These are phyloP conservation scores for Pluvianellus socialis DNA, from an alignment of 2,113 vertebrate species.

Conservation along the genomic window DNA sequence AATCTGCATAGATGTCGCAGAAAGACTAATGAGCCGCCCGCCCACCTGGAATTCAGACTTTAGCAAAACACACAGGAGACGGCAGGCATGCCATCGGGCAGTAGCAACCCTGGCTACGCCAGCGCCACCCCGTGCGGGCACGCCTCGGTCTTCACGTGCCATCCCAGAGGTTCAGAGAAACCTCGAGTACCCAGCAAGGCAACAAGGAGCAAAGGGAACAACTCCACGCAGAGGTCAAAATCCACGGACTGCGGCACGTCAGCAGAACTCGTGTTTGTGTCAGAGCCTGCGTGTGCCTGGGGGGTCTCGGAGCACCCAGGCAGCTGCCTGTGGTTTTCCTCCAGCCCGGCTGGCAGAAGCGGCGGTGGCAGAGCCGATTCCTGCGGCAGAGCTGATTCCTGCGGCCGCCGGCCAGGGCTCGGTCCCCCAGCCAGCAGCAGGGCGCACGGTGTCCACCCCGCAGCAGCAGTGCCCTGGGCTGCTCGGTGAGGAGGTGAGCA, in stretches of 20 bases:
- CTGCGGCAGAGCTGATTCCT: not conserved
- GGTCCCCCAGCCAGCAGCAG: not conserved
- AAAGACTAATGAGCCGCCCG: not conserved
- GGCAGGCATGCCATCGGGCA: not conserved
- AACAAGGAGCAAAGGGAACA: not conserved
- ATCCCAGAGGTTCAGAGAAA: not conserved
- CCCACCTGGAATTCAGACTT: not conserved
- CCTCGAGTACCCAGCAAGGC: not conserved
- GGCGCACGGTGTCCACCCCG: rapidly evolving
- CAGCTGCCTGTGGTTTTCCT: not conserved
- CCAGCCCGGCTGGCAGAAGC: not conserved
- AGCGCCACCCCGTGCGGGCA: rapidly evolving
- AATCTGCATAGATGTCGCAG: not conserved
- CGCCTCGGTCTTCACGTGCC: rapidly evolving
- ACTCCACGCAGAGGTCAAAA: not conserved
- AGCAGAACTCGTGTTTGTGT: not conserved
- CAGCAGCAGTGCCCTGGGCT: not conserved
- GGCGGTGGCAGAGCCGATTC: rapidly evolving
- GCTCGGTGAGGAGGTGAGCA: not conserved
- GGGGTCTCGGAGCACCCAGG: not conserved
- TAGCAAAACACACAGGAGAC: not conserved
- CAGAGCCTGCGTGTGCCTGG: rapidly evolving
- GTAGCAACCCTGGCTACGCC: rapidly evolving
- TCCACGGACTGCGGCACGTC: rapidly evolving
- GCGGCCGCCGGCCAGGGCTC: not conserved